Evolutionary conservation across 64 coral and sea anemone genomes (phyloP), one percentile per base, ranked within the genome.

Genomic region (Pachyseris speciosa): DNA sequence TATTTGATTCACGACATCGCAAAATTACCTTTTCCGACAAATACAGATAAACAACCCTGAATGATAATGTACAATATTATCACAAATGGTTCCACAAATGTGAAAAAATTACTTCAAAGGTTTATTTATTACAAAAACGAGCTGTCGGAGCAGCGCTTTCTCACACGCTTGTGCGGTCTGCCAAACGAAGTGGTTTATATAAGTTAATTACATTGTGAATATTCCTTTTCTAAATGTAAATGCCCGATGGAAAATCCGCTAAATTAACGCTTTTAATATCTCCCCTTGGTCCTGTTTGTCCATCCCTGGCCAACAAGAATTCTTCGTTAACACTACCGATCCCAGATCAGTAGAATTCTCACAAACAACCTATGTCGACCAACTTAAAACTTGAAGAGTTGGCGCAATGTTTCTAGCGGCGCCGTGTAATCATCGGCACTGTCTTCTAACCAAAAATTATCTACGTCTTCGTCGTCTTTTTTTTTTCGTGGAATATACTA

Each of bases 81-180:
- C n/a, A 34, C 17, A 50, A 52, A 13, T n/a, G 3, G 53, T 19
- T 36, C 53, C 7, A 20, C 9, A 26, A 81, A 60, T 40, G 20
- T 81, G 32, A 3, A 61, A 81, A 72, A 61, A 61, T 63, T 60
- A 26, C 22, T 63, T 61, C n/a, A 39, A 63, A 64, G 43, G 73
- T 39, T 79, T 79, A 61, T 81, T 81, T 26, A 41, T 63, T 81
- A 81, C 52, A 81, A 81, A 81, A 81, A 39, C 2, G 20, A 31
- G 20, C 30, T 20, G 28, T 50, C 28, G 1, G 1, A 12, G 4
- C 73, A 29, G 44, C 73, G 4, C 25, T 26, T 45, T 47, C 40
- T 50, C 73, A 48, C 44, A 50, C 25, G 73, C 34, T 5, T 17
- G 27, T 76, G 73, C 73, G 45, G 43, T 52, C 50, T 76, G 25